Evolutionary conservation across 2,888 invertebrate species (phyloP).

Genomic region (Thecophora atra): DNA sequence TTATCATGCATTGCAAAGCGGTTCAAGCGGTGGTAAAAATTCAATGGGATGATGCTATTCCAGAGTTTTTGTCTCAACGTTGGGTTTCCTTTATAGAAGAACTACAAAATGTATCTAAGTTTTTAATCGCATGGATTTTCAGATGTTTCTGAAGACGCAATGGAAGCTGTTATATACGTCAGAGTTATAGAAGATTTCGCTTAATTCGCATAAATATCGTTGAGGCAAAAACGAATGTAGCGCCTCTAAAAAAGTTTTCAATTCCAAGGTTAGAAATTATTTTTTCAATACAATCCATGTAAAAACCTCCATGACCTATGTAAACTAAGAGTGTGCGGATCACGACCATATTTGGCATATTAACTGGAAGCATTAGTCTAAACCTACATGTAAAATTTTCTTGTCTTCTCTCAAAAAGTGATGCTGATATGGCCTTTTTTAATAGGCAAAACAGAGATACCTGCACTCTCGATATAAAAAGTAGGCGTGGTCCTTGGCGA

Average conservation of each 20-base stretch:
- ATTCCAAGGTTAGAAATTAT: conserved; percentile 39
- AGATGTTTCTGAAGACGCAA: conserved; percentile 40
- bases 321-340: conserved; percentile 35
- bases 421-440: too few relatives aligned
- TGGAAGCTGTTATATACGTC: conserved; percentile 40
- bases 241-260: conserved; percentile 38
- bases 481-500: too few relatives aligned
- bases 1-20: neutral
- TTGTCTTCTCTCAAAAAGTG: too few relatives aligned
- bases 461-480: too few relatives aligned
- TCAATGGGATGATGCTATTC: conserved; percentile 41
- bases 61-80: conserved; percentile 30
- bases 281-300: too few relatives aligned
- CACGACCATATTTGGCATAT: too few relatives aligned
- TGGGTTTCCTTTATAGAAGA: too few relatives aligned
- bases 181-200: conserved; percentile 30
- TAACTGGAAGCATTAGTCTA: too few relatives aligned
- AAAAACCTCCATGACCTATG: conserved; percentile 39
- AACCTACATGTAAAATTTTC: too few relatives aligned
- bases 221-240: conserved; percentile 40
- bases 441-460: too few relatives aligned
- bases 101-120: too few relatives aligned
- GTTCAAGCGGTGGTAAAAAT: conserved; percentile 10
- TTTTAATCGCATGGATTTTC: conserved; percentile 27
- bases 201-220: conserved; percentile 5